Evolutionary conservation across 2,797 vertebrate species (phyloP).

Genomic region (Phoebastria nigripes): DNA sequence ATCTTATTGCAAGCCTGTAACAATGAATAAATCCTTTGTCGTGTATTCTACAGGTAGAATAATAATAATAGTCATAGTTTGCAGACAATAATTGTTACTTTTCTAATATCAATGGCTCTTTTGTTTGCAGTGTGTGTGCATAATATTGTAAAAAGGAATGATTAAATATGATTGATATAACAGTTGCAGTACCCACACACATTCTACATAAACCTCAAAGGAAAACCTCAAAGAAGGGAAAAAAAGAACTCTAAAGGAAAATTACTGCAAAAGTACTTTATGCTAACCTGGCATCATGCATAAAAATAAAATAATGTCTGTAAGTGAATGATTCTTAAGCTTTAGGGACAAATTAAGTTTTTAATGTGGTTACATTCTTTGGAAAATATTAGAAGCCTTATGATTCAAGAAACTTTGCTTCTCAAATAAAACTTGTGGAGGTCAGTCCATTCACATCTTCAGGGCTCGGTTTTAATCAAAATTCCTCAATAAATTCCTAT

Average conservation of each 20-base stretch:
- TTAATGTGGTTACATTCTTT: constrained; percentile 55
- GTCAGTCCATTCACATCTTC: constrained; percentile 25
- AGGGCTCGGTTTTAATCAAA: constrained; percentile 39
- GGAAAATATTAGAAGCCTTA: constrained; percentile 56
- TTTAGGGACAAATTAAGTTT: constrained; percentile 62
- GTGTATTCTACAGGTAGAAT: not conserved
- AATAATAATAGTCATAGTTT: not conserved
- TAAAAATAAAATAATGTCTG: constrained; percentile 55
- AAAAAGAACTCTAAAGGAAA: constrained; percentile 52
- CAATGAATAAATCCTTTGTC: not conserved
- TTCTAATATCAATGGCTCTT: constrained; percentile 3
- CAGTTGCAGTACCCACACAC: not conserved
- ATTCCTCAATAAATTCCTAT: constrained; percentile 41
- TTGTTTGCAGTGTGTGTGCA: not conserved
- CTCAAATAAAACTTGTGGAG: constrained; percentile 38
- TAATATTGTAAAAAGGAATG: constrained; percentile 3
- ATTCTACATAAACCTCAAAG: constrained; percentile 48
- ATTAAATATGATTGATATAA: constrained; percentile 45
- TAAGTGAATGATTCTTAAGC: constrained; percentile 28
- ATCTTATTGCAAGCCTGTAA: not conserved
- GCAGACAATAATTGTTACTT: not conserved
- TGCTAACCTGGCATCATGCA: constrained; percentile 13
- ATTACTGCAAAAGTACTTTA: constrained; percentile 45
- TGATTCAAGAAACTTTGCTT: constrained; percentile 49
- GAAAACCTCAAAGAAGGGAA: constrained; percentile 39